phyloP scores from a whole-genome alignment of 2,113 vertebrate species.

The Gadus macrocephalus region DNA sequence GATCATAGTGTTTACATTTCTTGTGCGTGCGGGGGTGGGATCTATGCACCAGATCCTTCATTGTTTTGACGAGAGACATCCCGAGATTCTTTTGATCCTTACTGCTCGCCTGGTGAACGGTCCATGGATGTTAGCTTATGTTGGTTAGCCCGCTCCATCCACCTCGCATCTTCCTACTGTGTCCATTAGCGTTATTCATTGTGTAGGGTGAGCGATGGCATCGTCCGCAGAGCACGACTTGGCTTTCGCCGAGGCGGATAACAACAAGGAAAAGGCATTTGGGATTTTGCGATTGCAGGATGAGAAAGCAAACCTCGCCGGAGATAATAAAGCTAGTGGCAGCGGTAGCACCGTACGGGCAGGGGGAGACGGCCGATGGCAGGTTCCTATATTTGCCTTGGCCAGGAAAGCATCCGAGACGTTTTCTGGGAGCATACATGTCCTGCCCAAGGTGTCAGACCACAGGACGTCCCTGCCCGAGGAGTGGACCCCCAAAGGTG shows the following conservation, averaged over 20 bases:
- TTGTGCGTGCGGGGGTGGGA: too few species aligned
- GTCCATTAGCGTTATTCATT: background rate
- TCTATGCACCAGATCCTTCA: background rate
- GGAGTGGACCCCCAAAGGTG: conserved; percentile 74
- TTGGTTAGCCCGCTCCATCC: conserved; percentile 26
- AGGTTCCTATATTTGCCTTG: conserved; percentile 78
- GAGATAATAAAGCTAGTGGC: conserved; percentile 59
- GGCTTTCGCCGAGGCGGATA: conserved; percentile 68
- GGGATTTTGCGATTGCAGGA: conserved; percentile 76
- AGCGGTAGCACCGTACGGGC: conserved; percentile 43
- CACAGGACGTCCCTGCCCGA: conserved; percentile 65
- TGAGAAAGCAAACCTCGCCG: conserved; percentile 54
- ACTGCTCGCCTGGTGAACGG: conserved; percentile 36
- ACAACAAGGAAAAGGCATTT: conserved; percentile 69
- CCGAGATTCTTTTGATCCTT: conserved; percentile 29
- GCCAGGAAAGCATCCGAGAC: conserved; percentile 80
- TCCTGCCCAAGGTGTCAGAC: conserved; percentile 74
- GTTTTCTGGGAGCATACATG: conserved; percentile 76
- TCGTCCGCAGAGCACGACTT: conserved; percentile 74
- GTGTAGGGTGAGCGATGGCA: conserved; percentile 63
- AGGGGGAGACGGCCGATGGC: conserved; percentile 72
- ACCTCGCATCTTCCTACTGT: conserved; percentile 3
- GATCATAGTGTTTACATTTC: background rate
- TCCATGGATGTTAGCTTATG: conserved; percentile 16
- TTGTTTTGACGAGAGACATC: conserved; percentile 10